Conservation (phyloP, 2,888 invertebrate species). For the Dolichopus griseipennis region DNA sequence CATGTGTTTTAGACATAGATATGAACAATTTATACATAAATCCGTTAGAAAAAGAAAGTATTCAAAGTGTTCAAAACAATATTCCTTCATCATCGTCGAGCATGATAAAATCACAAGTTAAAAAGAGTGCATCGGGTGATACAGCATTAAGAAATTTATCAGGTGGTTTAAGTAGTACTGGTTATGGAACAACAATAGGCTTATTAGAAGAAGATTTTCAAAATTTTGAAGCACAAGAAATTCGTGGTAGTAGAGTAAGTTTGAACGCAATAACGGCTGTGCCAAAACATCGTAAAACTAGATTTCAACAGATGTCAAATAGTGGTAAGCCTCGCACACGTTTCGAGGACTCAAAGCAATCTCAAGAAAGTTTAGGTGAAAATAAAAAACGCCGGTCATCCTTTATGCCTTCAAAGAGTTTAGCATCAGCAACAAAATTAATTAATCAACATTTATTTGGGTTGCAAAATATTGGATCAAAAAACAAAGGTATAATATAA, state of each 20-base stretch:
- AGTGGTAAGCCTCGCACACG: constrained; percentile 31
- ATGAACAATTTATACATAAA: constrained; percentile 83
- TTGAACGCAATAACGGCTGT: constrained; percentile 53
- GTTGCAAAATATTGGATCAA: constrained; percentile 46
- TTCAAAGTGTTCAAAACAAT: constrained; percentile 17
- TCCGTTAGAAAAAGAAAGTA: constrained; percentile 60
- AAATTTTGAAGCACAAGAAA: constrained; percentile 45
- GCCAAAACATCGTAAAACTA: constrained; percentile 77
- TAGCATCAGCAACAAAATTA: constrained; percentile 61
- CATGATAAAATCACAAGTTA: constrained; percentile 53
- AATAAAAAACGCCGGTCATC: constrained; percentile 45
- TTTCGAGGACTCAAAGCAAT: constrained; percentile 46
- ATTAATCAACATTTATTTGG: constrained; percentile 68
- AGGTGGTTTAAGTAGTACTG: not conserved
- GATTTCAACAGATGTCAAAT: constrained; percentile 60
- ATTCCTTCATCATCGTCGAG: constrained; percentile 34
- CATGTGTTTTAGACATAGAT: constrained; percentile 46
- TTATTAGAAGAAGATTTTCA: constrained; percentile 53
- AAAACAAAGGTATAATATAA: constrained; percentile 29
- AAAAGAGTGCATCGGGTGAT: constrained; percentile 74
- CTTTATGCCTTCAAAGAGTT: constrained; percentile 55
- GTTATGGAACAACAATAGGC: constrained; percentile 43
- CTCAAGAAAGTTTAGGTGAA: constrained; percentile 48
- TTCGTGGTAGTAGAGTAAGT: constrained; percentile 47
- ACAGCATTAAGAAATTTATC: constrained; percentile 56